Evolutionary conservation across 2,113 vertebrate species (phyloP).

Genomic region (Callionymus lyra): DNA sequence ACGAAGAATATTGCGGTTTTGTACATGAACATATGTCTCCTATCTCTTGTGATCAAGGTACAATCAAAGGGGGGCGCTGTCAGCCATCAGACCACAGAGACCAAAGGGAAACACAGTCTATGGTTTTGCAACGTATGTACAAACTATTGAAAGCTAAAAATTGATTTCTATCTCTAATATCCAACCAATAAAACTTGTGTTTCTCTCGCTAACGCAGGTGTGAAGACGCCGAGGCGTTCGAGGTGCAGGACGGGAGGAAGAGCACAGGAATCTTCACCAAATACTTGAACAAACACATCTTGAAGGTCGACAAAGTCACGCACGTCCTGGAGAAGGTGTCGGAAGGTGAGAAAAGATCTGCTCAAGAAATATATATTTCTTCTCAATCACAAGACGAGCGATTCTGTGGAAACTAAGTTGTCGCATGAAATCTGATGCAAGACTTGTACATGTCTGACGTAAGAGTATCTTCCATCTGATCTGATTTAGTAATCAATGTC

Average conservation of each 20-base stretch:
- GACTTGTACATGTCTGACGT: no score
- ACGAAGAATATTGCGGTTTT: neutral
- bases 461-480: no score
- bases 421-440: no score
- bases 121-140: constrained; percentile 80
- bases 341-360: constrained; percentile 80
- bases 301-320: constrained; percentile 73
- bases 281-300: constrained; percentile 78
- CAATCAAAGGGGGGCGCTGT: constrained; percentile 65
- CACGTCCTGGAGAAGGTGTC: constrained; percentile 78
- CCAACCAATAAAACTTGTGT: no score
- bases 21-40: neutral
- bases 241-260: constrained; percentile 76
- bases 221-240: constrained; percentile 80
- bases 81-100: constrained; percentile 66
- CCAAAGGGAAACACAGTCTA: constrained; percentile 80
- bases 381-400: no score
- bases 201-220: constrained; percentile 51
- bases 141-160: neutral
- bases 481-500: no score
- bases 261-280: constrained; percentile 85
- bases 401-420: no score
- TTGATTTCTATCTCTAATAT: neutral
- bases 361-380: no score
- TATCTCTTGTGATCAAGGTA: constrained; percentile 58